Percentiles rank a stretch among this genome's conserved stretches.
phyloP scores from a whole-genome alignment of 2,888 invertebrate species.

The Stenoptilia bipunctidactyla region DNA sequence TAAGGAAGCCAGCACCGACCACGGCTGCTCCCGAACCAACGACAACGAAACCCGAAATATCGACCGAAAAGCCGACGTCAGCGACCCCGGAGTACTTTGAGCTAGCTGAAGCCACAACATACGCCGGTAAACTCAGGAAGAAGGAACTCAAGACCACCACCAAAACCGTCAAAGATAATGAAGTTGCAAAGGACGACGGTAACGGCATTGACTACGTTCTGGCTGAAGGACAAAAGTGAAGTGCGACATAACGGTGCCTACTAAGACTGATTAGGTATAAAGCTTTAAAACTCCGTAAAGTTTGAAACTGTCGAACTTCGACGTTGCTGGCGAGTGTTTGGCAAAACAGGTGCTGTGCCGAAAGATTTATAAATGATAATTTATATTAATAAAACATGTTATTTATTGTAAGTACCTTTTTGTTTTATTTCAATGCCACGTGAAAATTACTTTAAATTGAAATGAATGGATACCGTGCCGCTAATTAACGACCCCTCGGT shows the following conservation, averaged over 20 bases:
- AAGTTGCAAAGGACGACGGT: conserved; percentile 46
- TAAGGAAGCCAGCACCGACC: conserved; percentile 21
- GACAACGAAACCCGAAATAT: conserved; percentile 20
- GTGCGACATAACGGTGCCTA: conserved; percentile 2
- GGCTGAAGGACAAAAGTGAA: conserved; percentile 39
- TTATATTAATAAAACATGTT: background rate
- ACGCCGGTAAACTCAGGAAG: conserved; percentile 58
- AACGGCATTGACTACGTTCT: conserved; percentile 47
- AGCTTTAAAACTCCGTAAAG: background rate
- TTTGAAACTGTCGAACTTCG: background rate
- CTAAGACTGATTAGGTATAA: background rate
- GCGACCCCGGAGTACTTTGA: conserved; percentile 39
- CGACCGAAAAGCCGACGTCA: conserved; percentile 12
- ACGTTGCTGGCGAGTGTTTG: background rate
- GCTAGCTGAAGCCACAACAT: conserved; percentile 42
- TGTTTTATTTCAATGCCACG: background rate
- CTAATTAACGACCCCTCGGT: too few relatives aligned
- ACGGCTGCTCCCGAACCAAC: conserved; percentile 19
- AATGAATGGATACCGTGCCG: too few relatives aligned
- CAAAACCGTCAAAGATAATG: conserved; percentile 50
- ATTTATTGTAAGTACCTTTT: background rate
- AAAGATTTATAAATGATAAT: background rate
- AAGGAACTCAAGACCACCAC: conserved; percentile 50
- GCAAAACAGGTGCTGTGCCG: background rate
- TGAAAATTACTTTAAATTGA: too few relatives aligned